Evolutionary conservation across 2,113 vertebrate genomes (phyloP).

Genomic region (Typhlomys cinereus): DNA sequence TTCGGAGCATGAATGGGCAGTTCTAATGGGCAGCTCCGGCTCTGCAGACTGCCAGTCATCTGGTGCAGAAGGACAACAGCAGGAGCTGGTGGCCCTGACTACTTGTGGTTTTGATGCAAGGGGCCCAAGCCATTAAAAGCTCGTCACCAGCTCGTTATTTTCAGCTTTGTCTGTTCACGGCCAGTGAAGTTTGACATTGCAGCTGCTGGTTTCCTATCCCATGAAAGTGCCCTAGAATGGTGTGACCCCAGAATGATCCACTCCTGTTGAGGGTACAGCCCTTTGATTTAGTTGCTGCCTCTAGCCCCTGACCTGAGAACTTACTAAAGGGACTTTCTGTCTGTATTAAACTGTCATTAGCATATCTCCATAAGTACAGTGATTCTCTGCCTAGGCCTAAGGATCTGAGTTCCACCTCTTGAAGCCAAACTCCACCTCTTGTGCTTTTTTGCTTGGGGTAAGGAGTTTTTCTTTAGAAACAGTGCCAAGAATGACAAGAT

Average conservation of each 20-base stretch:
- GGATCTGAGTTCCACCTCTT: slow-evolving; percentile 50
- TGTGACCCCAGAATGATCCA: neutral
- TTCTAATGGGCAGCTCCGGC: neutral
- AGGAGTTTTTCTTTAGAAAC: slow-evolving; percentile 82
- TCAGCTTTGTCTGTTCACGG: neutral
- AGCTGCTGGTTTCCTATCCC: neutral
- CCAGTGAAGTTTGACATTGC: neutral
- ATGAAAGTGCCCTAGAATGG: neutral
- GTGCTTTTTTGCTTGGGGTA: slow-evolving; percentile 78
- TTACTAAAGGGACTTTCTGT: slow-evolving; percentile 32
- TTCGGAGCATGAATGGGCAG: neutral
- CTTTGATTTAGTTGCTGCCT: slow-evolving; percentile 9
- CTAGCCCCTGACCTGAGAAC: slow-evolving; percentile 21
- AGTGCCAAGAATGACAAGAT: slow-evolving; percentile 85
- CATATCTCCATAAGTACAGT: neutral
- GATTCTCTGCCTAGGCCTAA: slow-evolving; percentile 39
- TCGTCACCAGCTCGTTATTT: neutral
- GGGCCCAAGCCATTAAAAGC: neutral
- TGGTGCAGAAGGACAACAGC: neutral
- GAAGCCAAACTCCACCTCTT: slow-evolving; percentile 80
- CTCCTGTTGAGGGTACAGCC: neutral
- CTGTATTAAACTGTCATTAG: neutral
- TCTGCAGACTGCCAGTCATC: neutral
- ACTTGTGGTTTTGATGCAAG: neutral
- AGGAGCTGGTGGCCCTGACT: neutral